Conservation (phyloP, 1,140 invertebrate species). For the Pteromalus puparum region DNA sequence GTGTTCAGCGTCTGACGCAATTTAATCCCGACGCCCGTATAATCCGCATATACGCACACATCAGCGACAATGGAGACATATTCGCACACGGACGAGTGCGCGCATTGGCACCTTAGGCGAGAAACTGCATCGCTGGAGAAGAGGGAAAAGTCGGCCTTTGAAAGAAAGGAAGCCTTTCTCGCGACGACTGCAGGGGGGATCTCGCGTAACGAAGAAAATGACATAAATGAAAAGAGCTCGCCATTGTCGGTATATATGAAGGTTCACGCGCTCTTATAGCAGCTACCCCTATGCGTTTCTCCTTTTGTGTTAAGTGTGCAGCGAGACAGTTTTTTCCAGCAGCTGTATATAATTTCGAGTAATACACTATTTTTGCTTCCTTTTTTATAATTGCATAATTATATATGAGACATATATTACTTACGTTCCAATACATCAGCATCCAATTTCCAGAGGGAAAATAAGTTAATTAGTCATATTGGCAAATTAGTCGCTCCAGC, state of each 20-base stretch:
- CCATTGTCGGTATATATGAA: not conserved
- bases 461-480: slow-evolving; percentile 23
- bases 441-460: not conserved
- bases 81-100: not conserved
- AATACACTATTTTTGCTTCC: too few relatives aligned
- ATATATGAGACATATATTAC: too few relatives aligned
- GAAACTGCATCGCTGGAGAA: not conserved
- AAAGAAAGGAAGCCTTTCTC: slow-evolving; percentile 23
- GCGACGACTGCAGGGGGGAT: not conserved
- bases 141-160: slow-evolving; percentile 20
- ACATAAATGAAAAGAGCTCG: slow-evolving; percentile 43
- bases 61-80: not conserved
- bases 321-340: too few relatives aligned
- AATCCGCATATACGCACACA: too few relatives aligned
- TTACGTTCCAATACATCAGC: too few relatives aligned
- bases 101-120: slow-evolving; percentile 5
- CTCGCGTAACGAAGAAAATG: slow-evolving; percentile 35
- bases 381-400: too few relatives aligned
- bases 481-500: not conserved
- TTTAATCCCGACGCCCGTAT: too few relatives aligned
- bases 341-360: too few relatives aligned
- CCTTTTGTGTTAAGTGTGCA: not conserved
- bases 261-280: not conserved
- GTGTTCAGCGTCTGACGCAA: too few relatives aligned
- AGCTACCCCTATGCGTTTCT: not conserved